phyloP scores from a whole-genome alignment of 2,113 vertebrate genomes.

The Megalops atlanticus region DNA sequence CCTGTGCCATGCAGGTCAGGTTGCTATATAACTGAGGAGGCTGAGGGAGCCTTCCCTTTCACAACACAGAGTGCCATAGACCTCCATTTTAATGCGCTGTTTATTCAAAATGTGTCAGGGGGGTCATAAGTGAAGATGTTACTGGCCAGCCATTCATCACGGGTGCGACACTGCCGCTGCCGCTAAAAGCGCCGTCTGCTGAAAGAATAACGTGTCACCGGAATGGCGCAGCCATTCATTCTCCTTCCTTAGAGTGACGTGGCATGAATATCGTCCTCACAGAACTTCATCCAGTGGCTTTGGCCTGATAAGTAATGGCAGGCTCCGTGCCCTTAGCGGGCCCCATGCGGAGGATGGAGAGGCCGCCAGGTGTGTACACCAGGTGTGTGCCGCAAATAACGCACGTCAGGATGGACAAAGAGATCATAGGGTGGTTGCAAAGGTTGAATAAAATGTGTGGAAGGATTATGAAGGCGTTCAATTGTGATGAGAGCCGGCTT shows the following conservation, averaged over 20 bases:
- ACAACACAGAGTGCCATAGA: constrained; percentile 24
- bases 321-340: no score
- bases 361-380: background rate
- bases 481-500: no score
- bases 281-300: background rate
- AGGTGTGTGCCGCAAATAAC: background rate
- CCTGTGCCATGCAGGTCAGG: background rate
- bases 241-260: constrained; percentile 48
- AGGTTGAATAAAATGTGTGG: no score
- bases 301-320: background rate
- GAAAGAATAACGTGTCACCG: constrained; percentile 77
- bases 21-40: constrained; percentile 17
- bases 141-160: constrained; percentile 74
- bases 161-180: constrained; percentile 63
- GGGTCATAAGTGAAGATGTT: constrained; percentile 79
- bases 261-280: constrained; percentile 39
- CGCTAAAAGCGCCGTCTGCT: constrained; percentile 75
- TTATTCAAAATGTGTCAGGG: constrained; percentile 53
- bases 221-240: constrained; percentile 69
- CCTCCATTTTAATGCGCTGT: constrained; percentile 48
- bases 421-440: background rate
- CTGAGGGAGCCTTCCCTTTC: constrained; percentile 23
- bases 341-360: background rate
- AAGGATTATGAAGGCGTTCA: no score
- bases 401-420: background rate